Evolutionary conservation across 1,140 invertebrate genomes (phyloP).

Genomic region (Panagrolaimus sp.): DNA sequence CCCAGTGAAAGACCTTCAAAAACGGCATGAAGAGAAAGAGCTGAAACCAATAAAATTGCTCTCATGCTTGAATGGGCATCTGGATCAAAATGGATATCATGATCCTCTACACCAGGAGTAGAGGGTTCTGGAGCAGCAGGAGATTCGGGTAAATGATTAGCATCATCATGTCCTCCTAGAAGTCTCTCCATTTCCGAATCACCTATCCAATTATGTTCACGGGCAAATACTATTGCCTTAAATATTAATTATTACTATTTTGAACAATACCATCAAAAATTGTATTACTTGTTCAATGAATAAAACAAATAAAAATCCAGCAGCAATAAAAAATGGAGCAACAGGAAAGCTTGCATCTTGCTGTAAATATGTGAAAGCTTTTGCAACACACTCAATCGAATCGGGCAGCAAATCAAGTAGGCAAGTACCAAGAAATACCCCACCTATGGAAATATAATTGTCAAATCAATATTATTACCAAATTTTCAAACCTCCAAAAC

Average conservation of each 20-base stretch:
- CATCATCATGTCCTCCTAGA: slow-evolving; percentile 18
- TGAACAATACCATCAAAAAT: too few relatives aligned
- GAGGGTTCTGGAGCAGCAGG: not conserved
- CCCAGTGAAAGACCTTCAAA: slow-evolving; percentile 56
- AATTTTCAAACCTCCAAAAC: slow-evolving; percentile 28
- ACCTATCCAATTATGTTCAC: slow-evolving; percentile 38
- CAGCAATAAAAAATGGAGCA: slow-evolving; percentile 44
- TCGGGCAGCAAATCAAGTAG: slow-evolving; percentile 54
- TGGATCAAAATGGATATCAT: slow-evolving; percentile 32
- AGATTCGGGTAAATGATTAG: not conserved
- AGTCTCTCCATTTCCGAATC: slow-evolving; percentile 17
- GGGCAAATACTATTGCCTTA: slow-evolving; percentile 46
- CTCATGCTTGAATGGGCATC: slow-evolving; percentile 42
- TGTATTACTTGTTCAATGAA: slow-evolving; percentile 52
- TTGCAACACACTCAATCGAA: slow-evolving; percentile 39
- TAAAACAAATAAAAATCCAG: slow-evolving; percentile 52
- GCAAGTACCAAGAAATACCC: slow-evolving; percentile 55
- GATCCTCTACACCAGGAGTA: not conserved
- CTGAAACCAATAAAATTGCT: slow-evolving; percentile 46
- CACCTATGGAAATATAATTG: slow-evolving; percentile 25
- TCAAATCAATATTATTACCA: not conserved
- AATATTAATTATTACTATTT: too few relatives aligned
- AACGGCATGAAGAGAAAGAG: slow-evolving; percentile 51
- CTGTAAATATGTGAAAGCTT: slow-evolving; percentile 35
- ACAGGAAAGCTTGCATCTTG: slow-evolving; percentile 41